Conservation (phyloP, 2,113 vertebrate species). For the Lepidothrix coronata region DNA sequence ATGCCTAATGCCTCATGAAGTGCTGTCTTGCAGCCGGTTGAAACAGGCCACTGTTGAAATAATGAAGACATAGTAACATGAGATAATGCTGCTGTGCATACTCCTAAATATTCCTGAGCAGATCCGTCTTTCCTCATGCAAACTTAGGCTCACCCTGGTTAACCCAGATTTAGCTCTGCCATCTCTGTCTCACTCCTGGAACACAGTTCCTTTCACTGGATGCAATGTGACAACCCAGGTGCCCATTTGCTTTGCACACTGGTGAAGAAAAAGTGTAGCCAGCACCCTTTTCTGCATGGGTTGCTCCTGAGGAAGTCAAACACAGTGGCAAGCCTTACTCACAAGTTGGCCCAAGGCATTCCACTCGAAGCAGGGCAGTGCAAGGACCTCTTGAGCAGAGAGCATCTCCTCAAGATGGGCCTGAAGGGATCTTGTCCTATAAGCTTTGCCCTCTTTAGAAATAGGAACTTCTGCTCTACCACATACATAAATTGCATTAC, state of each 20-base stretch:
- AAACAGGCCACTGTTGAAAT: constrained; percentile 32
- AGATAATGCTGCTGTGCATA: neutral
- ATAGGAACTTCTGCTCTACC: neutral
- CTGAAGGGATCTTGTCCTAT: neutral
- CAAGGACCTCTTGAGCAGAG: neutral
- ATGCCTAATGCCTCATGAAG: neutral
- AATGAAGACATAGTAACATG: neutral
- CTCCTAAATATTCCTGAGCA: neutral
- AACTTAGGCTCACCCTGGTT: neutral
- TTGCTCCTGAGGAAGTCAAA: neutral
- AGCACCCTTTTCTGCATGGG: neutral
- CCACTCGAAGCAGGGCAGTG: too few relatives aligned
- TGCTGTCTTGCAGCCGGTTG: constrained; percentile 9
- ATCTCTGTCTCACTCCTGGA: neutral
- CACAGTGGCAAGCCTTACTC: neutral
- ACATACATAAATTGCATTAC: neutral
- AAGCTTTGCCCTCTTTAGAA: neutral
- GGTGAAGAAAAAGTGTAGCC: neutral
- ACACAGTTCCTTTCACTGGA: neutral
- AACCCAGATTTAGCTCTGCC: neutral
- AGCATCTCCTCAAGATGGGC: neutral
- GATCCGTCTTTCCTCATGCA: neutral
- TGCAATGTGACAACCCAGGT: neutral
- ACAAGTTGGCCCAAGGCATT: neutral
- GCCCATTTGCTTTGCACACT: neutral